A percentile compares a stretch with the other conserved stretches of the same genome.
phyloP scores from a whole-genome alignment of 35 echinoderm and acorn worm species.

The Heliocidaris tuberculata region DNA sequence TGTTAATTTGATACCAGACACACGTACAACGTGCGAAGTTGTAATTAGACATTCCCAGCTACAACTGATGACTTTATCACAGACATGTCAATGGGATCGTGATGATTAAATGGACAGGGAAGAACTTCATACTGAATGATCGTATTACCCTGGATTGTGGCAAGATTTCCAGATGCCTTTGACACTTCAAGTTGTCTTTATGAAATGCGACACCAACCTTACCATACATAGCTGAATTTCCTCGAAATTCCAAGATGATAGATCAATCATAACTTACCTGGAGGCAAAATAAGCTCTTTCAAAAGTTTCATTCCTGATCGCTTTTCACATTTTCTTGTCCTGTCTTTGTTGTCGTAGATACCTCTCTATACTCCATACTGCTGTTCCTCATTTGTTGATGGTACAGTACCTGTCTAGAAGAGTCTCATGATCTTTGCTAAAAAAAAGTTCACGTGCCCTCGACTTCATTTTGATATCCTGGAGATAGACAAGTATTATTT shows the following conservation, averaged over 20 bases:
- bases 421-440: background rate
- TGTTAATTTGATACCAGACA: background rate
- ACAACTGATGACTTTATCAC: background rate
- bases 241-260: background rate
- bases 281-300: background rate
- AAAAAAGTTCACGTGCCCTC: conserved; percentile 7
- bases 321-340: background rate
- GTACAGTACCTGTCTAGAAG: background rate
- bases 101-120: background rate
- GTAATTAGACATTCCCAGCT: background rate
- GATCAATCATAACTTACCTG: background rate
- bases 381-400: background rate
- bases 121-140: background rate
- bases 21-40: background rate
- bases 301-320: background rate
- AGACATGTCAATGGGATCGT: background rate
- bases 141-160: background rate
- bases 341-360: no score
- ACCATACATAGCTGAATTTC: background rate
- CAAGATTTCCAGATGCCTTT: background rate
- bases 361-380: background rate
- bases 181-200: background rate
- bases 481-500: background rate
- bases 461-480: background rate
- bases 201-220: background rate